Evolutionary conservation across 2,888 invertebrate species (phyloP).

Genomic region (Drepana falcataria): DNA sequence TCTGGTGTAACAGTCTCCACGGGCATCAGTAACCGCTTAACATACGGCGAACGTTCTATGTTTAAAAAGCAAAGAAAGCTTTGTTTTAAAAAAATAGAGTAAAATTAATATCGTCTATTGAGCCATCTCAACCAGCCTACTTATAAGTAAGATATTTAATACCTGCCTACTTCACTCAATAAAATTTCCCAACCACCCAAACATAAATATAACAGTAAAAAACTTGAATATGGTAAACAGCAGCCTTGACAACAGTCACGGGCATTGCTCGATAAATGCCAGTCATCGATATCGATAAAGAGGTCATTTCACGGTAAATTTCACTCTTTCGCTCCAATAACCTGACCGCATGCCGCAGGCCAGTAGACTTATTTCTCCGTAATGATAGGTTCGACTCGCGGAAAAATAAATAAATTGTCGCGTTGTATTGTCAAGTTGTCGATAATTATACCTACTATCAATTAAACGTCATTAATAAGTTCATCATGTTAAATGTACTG

Average conservation of each 20-base stretch:
- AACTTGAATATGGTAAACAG: not conserved
- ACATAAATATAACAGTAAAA: not conserved
- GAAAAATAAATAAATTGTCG: conserved; percentile 3
- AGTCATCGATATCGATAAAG: conserved; percentile 25
- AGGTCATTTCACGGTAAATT: conserved; percentile 37
- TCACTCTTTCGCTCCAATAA: conserved; percentile 34
- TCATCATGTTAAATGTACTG: too few species aligned
- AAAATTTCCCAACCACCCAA: not conserved
- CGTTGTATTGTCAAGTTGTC: not conserved
- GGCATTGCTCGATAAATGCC: conserved; percentile 18
- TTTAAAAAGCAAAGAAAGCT: too few species aligned
- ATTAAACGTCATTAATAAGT: too few species aligned
- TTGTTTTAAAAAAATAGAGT: too few species aligned
- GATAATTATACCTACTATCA: too few species aligned
- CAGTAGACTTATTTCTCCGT: conserved; percentile 27
- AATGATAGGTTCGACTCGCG: conserved; percentile 18
- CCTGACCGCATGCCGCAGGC: conserved; percentile 11
- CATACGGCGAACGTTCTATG: too few species aligned
- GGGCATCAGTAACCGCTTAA: too few species aligned
- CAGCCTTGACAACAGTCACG: conserved; percentile 19
- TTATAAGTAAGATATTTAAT: too few species aligned
- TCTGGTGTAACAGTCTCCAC: too few species aligned
- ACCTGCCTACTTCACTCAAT: not conserved
- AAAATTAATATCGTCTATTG: too few species aligned
- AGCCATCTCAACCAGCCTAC: too few species aligned